These are phyloP conservation scores for Cynopterus brachyotis DNA, from an alignment of 2,113 vertebrate genomes.

Conservation along the genomic window DNA sequence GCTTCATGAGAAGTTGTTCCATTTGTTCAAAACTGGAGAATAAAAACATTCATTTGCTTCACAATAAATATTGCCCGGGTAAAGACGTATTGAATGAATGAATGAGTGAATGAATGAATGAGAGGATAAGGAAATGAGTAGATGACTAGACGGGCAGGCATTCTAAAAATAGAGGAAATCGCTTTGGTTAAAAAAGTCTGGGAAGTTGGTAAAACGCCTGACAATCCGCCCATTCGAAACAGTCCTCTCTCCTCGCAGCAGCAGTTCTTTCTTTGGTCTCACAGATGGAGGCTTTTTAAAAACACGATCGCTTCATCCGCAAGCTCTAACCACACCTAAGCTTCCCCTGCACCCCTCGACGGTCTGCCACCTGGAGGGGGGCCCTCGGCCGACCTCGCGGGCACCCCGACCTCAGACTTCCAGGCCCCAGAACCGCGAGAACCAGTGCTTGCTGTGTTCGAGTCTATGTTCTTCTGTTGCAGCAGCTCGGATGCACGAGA, in stretches of 20 bases:
- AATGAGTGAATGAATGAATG: background rate
- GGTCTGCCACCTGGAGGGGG: background rate
- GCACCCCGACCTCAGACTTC: background rate
- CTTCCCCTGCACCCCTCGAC: background rate
- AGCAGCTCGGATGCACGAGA: background rate
- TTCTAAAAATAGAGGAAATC: background rate
- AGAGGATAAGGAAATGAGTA: background rate
- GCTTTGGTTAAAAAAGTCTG: background rate
- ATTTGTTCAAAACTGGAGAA: constrained; percentile 78
- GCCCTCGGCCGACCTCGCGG: background rate
- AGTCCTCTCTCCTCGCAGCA: background rate
- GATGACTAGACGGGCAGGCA: background rate
- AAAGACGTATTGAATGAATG: background rate
- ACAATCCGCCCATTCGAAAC: background rate
- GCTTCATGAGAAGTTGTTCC: constrained; percentile 87
- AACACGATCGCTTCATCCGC: background rate
- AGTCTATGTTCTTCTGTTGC: background rate
- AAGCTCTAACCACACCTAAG: background rate
- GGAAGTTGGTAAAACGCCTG: background rate
- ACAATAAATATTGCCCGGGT: background rate
- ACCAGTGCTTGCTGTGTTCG: background rate
- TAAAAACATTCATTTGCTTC: background rate
- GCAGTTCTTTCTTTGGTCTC: background rate
- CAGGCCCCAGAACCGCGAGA: background rate
- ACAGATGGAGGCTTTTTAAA: background rate